Conservation (phyloP, 1,140 invertebrate genomes). For the Nymphalis io region DNA sequence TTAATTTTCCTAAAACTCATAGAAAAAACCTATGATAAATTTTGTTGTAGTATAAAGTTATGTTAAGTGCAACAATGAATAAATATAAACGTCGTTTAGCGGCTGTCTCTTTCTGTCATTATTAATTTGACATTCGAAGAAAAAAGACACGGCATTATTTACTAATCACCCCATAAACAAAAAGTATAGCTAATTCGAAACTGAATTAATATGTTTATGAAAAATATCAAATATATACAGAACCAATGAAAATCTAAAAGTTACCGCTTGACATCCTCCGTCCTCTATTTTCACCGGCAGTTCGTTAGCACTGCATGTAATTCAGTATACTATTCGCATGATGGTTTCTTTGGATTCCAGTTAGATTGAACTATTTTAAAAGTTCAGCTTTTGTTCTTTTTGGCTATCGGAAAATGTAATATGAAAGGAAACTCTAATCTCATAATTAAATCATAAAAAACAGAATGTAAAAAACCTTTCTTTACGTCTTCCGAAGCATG, state of each 20-base stretch:
- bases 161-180: too few relatives aligned
- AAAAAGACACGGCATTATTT: too few relatives aligned
- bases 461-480: not conserved
- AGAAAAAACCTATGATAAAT: too few relatives aligned
- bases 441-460: not conserved
- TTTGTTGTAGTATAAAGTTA: too few relatives aligned
- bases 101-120: too few relatives aligned
- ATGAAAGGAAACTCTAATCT: constrained; percentile 1
- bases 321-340: constrained; percentile 14
- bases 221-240: constrained; percentile 13
- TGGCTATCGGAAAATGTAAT: not conserved
- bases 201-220: too few relatives aligned
- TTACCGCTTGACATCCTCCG: not conserved
- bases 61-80: too few relatives aligned
- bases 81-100: too few relatives aligned
- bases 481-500: not conserved
- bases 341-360: constrained; percentile 17
- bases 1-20: too few relatives aligned
- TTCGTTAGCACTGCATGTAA: constrained; percentile 38
- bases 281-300: constrained; percentile 35
- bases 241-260: constrained; percentile 2
- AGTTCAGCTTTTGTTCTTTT: constrained; percentile 1
- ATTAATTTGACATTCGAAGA: too few relatives aligned
- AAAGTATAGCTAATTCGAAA: too few relatives aligned
- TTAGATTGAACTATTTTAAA: constrained; percentile 21